Evolutionary conservation across 2,888 invertebrate species (phyloP).

Genomic region (Harmothoe impar): DNA sequence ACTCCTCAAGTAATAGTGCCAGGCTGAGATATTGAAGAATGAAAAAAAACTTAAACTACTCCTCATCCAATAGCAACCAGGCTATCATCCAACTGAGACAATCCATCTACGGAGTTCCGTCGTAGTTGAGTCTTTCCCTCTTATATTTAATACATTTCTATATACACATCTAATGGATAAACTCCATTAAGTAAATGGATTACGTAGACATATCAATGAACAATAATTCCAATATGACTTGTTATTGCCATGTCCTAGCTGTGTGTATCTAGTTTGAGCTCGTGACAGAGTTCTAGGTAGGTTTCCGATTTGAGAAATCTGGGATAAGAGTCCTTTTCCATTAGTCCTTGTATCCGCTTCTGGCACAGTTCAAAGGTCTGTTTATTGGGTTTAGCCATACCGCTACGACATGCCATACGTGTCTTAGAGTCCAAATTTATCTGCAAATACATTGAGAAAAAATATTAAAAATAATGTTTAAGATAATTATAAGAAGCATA

Average conservation of each 20-base stretch:
- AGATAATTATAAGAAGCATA: background rate
- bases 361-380: conserved; percentile 85
- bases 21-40: too few species aligned
- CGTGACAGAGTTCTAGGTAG: conserved; percentile 47
- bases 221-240: too few species aligned
- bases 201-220: background rate
- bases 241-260: conserved; percentile 5
- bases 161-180: too few species aligned
- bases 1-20: too few species aligned
- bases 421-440: conserved; percentile 85
- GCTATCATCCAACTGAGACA: background rate
- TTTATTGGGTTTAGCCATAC: conserved; percentile 83
- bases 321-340: conserved; percentile 86
- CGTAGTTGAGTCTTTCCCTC: background rate
- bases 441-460: too few species aligned
- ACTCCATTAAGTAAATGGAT: background rate
- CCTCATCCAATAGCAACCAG: background rate
- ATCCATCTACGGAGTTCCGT: background rate
- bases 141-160: too few species aligned
- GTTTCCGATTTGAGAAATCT: conserved; percentile 84
- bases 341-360: conserved; percentile 85
- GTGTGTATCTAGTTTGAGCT: conserved; percentile 27
- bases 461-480: conserved; percentile 42
- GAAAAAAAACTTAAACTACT: too few species aligned
- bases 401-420: conserved; percentile 81